A percentile compares a stretch with the other conserved stretches of the same genome.
Conservation (phyloP, 2,797 vertebrate genomes). For the Amazonetta brasiliensis region DNA sequence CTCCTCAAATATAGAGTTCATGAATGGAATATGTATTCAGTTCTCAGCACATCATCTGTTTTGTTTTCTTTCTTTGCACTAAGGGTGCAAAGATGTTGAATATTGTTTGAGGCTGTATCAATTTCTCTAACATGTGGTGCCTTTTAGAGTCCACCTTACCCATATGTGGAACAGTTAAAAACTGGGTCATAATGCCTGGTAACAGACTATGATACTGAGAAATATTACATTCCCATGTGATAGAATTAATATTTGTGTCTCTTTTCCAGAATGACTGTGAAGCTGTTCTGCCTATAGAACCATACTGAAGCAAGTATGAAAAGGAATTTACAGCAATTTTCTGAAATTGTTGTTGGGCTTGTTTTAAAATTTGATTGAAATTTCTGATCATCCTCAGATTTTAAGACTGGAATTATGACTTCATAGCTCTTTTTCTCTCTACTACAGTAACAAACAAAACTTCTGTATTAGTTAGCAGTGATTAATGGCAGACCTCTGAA, state of each 20-base stretch:
- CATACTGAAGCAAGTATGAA: not conserved
- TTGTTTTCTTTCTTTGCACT: not conserved
- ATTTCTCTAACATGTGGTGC: not conserved
- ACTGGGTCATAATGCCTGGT: not conserved
- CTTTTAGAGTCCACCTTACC: not conserved
- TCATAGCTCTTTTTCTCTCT: not conserved
- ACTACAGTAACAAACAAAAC: not conserved
- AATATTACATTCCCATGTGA: not conserved
- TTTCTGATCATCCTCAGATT: not conserved
- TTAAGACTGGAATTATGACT: not conserved
- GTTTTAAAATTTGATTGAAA: not conserved
- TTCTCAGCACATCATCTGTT: not conserved
- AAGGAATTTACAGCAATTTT: not conserved
- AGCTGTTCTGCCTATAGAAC: not conserved
- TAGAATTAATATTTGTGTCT: not conserved
- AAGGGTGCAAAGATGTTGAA: not conserved
- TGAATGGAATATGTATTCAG: not conserved
- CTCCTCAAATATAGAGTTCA: not conserved
- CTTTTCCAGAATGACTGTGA: not conserved
- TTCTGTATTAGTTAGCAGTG: not conserved
- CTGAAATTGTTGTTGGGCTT: not conserved
- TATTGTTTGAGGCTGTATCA: not conserved
- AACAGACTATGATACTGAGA: not conserved
- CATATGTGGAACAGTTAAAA: not conserved
- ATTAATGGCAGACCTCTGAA: not conserved